Evolutionary conservation across 2,797 vertebrate genomes (phyloP).

Genomic region (Anguilla anguilla): DNA sequence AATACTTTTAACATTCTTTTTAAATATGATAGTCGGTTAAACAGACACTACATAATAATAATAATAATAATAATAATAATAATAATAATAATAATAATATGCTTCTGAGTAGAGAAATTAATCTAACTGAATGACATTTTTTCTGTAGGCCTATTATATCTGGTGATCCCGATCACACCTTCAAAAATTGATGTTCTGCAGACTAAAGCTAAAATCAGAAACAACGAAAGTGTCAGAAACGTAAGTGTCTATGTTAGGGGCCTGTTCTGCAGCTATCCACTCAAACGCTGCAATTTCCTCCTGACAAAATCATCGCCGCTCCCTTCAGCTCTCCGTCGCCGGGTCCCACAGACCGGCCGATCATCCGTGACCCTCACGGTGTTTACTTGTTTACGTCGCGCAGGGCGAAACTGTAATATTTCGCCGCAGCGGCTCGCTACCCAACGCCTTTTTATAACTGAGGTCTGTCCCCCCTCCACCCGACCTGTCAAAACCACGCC

Average conservation of each 20-base stretch:
- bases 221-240: slow-evolving; percentile 11
- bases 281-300: slow-evolving; percentile 47
- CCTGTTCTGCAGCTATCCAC: slow-evolving; percentile 38
- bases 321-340: slow-evolving; percentile 50
- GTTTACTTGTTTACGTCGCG: slow-evolving; percentile 94
- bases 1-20: neutral
- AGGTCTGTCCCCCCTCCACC: slow-evolving; percentile 90
- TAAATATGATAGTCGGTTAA: neutral
- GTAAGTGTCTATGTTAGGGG: neutral
- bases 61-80: neutral
- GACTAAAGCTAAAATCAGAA: neutral
- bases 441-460: slow-evolving; percentile 99
- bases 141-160: neutral
- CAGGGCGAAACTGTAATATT: slow-evolving; percentile 78
- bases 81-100: neutral
- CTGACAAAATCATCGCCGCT: slow-evolving; percentile 66
- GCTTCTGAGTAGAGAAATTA: neutral
- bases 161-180: neutral
- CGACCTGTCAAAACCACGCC: slow-evolving; percentile 99
- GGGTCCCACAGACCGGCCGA: slow-evolving; percentile 65
- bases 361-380: slow-evolving; percentile 75
- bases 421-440: slow-evolving; percentile 80
- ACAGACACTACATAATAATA: neutral
- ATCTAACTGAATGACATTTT: neutral
- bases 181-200: neutral